Percentiles rank a stretch among this genome's conserved stretches.
phyloP scores from a whole-genome alignment of 2,888 invertebrate species.

The Drepana falcataria region DNA sequence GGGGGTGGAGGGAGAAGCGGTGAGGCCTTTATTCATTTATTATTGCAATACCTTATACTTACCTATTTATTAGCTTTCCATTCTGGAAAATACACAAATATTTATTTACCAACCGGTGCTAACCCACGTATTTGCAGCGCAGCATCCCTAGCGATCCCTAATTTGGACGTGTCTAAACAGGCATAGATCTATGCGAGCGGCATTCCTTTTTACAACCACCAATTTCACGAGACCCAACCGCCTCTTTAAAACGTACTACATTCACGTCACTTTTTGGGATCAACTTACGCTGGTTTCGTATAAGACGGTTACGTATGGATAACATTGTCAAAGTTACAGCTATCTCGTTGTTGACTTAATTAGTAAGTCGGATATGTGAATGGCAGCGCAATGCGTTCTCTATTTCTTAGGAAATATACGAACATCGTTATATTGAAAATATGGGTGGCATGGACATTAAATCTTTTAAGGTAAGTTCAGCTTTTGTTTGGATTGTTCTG shows the following conservation, averaged over 20 bases:
- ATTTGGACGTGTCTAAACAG: constrained; percentile 72
- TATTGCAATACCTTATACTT: neutral
- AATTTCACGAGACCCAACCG: constrained; percentile 28
- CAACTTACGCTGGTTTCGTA: constrained; percentile 37
- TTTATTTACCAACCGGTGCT: no score
- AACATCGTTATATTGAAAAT: constrained; percentile 73
- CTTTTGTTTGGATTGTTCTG: constrained; percentile 31
- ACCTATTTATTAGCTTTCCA: no score
- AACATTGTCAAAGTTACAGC: constrained; percentile 76
- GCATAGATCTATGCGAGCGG: constrained; percentile 73
- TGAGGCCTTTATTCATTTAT: neutral
- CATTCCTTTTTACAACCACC: constrained; percentile 53
- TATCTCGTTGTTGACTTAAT: constrained; percentile 74
- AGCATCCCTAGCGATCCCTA: constrained; percentile 1
- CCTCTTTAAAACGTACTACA: constrained; percentile 10
- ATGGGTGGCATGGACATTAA: constrained; percentile 54
- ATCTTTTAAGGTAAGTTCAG: constrained; percentile 31
- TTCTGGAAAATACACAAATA: no score
- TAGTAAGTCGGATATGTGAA: constrained; percentile 77
- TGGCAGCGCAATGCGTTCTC: constrained; percentile 72
- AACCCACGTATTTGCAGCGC: neutral
- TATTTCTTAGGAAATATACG: constrained; percentile 58
- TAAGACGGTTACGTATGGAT: constrained; percentile 69
- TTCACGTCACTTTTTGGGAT: constrained; percentile 19
- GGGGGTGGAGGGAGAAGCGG: no score